phyloP scores from a whole-genome alignment of 2,113 vertebrate genomes.

The Jacana jacana region DNA sequence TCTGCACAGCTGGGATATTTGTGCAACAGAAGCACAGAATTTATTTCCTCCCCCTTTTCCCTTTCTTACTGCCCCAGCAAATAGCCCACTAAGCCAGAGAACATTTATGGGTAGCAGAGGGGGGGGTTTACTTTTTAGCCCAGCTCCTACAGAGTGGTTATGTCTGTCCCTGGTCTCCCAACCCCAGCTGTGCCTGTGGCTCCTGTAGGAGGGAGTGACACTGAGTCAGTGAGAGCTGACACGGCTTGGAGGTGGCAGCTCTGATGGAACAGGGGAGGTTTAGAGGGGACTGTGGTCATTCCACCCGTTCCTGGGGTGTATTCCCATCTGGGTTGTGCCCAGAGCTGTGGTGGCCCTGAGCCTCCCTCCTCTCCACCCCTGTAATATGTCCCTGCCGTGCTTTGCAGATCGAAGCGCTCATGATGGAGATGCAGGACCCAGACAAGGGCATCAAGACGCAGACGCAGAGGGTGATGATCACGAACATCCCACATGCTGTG shows the following conservation, averaged over 20 bases:
- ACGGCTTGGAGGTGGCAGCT: neutral
- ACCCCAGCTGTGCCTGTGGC: neutral
- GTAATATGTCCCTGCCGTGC: neutral
- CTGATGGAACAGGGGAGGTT: neutral
- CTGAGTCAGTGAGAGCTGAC: neutral
- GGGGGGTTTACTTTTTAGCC: neutral
- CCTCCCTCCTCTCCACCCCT: neutral
- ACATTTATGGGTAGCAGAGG: neutral
- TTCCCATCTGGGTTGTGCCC: neutral
- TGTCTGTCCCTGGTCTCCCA: neutral
- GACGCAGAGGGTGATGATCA: slow-evolving; percentile 85
- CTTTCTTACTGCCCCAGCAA: neutral
- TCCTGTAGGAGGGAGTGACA: neutral
- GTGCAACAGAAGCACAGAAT: neutral
- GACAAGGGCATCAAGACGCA: slow-evolving; percentile 85
- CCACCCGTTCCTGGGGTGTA: neutral
- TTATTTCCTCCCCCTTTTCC: neutral
- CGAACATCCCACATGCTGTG: slow-evolving; percentile 89
- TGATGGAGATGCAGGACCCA: slow-evolving; percentile 95
- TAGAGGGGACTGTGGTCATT: neutral
- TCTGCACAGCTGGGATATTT: neutral
- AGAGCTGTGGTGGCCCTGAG: neutral
- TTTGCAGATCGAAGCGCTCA: slow-evolving; percentile 83
- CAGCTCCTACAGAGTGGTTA: neutral
- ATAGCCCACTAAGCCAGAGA: neutral